Evolutionary conservation across 2,888 invertebrate species (phyloP), one percentile per base, ranked within the genome.

Genomic region (Noctua comes): DNA sequence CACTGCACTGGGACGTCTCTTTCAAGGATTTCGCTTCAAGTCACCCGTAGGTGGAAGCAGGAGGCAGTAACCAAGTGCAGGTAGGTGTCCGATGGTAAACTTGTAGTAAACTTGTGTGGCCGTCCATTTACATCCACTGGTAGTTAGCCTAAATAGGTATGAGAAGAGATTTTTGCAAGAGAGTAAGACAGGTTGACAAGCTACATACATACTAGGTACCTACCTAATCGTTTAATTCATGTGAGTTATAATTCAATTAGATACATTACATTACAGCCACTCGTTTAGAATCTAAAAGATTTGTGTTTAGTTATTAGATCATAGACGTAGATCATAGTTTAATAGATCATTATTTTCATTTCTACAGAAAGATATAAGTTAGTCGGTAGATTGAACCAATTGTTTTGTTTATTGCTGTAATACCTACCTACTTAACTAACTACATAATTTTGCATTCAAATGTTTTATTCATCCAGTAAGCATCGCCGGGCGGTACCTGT

Each of bases 21-120:
- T 51, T 51, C 79, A 70, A 78, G 31, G 21, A 69, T 40, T 68
- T 77, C 57, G 48, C 48, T 77, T 51, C 78, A 79, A 79, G 40
- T 6, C 43, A 64, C 31, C 31, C 21, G n/a, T 51, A 77, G 24
- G 21, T 79, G 70, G 62, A 62, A 64, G 40, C 66, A 66, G 43
- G 66, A 43, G 65, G 3, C 40, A n/a, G 6, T 65, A 40, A 16
- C 24, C 7, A 31, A 31, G 8, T 21, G 62, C 62, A 62, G 62
- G 62, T 62, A 62, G 3, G 62, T 31, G 62, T 18, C 62, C 18
- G 31, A 31, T 62, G 62, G 31, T 62, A 4, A 62, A 62, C 31
- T 59, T 59, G 31, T 36, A 31, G 18, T n/a, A n/a, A n/a, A n/a
- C n/a, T n/a, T n/a, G n/a, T n/a, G n/a, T n/a, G 5, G n/a, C 36